Conservation (phyloP, 92 coral and sea anemone genomes). For the Porites lobata region DNA sequence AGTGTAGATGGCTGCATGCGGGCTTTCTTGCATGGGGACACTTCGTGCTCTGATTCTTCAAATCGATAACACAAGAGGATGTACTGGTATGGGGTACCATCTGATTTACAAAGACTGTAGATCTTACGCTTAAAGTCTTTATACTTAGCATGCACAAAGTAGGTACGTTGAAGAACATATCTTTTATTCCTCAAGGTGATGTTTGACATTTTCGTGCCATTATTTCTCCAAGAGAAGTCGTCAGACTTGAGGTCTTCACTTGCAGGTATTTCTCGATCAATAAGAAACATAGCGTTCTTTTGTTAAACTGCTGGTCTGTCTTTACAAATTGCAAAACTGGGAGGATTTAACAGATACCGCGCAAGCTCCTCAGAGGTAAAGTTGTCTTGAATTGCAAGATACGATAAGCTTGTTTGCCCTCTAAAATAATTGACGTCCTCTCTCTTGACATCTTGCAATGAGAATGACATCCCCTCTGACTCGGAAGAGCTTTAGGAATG, state of each 20-base stretch:
- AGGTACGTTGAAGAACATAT: conserved; percentile 26
- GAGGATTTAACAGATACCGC: conserved; percentile 23
- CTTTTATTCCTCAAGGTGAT: not conserved
- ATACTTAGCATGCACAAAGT: conserved; percentile 43
- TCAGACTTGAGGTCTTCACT: conserved; percentile 42
- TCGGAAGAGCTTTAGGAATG: no score
- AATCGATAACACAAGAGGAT: conserved; percentile 33
- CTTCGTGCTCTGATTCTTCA: not conserved
- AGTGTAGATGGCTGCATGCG: conserved; percentile 2
- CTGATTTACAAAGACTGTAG: not conserved
- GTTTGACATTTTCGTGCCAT: conserved; percentile 23
- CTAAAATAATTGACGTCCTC: conserved; percentile 24
- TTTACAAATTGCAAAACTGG: conserved; percentile 29
- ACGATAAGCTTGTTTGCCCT: conserved; percentile 20
- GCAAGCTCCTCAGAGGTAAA: conserved; percentile 35
- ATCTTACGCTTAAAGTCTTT: conserved; percentile 33
- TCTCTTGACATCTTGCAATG: not conserved
- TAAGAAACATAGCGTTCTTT: conserved; percentile 30
- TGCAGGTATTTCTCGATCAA: conserved; percentile 10
- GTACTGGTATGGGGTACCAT: conserved; percentile 1
- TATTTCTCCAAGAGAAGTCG: conserved; percentile 51
- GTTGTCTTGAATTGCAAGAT: conserved; percentile 13
- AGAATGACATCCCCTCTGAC: no score
- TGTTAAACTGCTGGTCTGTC: conserved; percentile 44
- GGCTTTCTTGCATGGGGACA: not conserved